phyloP scores from a whole-genome alignment of 1,140 invertebrate genomes.

The Pogonomyrmex californicus region DNA sequence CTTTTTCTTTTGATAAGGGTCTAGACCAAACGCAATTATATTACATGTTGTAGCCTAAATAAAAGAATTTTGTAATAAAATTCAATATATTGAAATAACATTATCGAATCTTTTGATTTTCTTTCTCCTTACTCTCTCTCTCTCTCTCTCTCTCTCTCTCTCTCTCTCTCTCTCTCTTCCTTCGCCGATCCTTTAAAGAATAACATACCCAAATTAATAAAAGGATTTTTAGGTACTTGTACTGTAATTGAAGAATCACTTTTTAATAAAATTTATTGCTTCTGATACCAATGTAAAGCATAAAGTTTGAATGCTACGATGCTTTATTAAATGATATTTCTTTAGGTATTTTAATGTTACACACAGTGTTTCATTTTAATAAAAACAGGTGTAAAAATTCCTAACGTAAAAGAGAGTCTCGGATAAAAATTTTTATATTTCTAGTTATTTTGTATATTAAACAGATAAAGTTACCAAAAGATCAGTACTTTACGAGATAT shows the following conservation, averaged over 20 bases:
- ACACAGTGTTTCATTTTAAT: too few species aligned
- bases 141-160: too few species aligned
- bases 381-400: too few species aligned
- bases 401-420: too few species aligned
- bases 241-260: background rate
- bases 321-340: too few species aligned
- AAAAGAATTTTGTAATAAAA: constrained; percentile 87
- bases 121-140: background rate
- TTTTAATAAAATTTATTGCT: background rate
- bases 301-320: too few species aligned
- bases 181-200: background rate
- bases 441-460: too few species aligned
- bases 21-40: constrained; percentile 87
- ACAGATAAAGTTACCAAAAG: too few species aligned
- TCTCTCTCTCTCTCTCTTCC: background rate
- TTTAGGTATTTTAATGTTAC: too few species aligned
- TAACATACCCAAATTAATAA: background rate
- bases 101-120: background rate
- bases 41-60: constrained; percentile 87
- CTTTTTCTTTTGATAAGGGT: constrained; percentile 84
- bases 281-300: too few species aligned
- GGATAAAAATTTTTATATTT: too few species aligned
- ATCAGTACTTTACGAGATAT: too few species aligned
- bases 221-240: background rate
- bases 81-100: constrained; percentile 85